A percentile compares a stretch with the other conserved stretches of the same genome.
Evolutionary conservation across 2,113 vertebrate genomes (phyloP).

Genomic region (Lepisosteus osseus): DNA sequence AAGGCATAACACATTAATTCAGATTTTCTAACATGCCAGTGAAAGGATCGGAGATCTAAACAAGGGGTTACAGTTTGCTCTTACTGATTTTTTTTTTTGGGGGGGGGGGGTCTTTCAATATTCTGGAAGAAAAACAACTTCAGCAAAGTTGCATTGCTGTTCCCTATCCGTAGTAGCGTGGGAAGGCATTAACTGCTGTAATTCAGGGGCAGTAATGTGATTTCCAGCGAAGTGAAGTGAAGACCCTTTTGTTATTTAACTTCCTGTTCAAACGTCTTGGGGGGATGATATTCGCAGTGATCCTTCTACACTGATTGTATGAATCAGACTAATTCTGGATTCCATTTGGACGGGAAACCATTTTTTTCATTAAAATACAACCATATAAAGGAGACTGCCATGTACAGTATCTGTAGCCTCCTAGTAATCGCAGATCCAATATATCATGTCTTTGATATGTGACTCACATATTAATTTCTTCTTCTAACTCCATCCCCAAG

Average conservation of each 20-base stretch:
- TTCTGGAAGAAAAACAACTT: no score
- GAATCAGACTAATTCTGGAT: background rate
- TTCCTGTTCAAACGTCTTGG: slow-evolving; percentile 3
- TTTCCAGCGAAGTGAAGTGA: background rate
- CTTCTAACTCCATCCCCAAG: no score
- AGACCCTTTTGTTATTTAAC: background rate
- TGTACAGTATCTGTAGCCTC: no score
- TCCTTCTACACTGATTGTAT: background rate
- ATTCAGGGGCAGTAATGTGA: background rate
- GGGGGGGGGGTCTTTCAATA: no score
- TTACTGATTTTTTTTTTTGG: no score
- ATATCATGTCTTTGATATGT: background rate
- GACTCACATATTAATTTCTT: background rate
- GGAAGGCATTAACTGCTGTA: background rate
- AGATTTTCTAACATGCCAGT: no score
- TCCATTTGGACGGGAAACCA: no score
- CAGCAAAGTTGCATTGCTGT: background rate
- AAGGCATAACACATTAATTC: no score
- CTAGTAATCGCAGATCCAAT: no score
- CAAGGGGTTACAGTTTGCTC: background rate
- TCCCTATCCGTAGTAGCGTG: background rate
- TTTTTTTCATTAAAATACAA: no score
- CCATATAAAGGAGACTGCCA: no score
- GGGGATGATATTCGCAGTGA: background rate
- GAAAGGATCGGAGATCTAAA: background rate